Conservation (phyloP, 1,140 invertebrate species). For the Bradysia coprophila region DNA sequence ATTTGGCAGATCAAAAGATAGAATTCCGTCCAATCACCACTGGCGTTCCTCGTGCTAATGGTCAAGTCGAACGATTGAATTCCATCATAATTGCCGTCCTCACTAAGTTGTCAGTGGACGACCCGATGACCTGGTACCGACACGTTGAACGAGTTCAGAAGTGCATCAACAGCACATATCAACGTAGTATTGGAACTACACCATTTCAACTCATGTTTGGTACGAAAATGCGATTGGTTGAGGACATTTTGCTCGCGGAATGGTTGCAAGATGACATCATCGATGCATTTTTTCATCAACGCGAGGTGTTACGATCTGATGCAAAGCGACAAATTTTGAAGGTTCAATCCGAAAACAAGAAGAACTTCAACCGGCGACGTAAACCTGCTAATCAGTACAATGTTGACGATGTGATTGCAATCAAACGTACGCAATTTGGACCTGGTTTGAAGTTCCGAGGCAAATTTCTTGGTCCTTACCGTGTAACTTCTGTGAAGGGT, state of each 20-base stretch:
- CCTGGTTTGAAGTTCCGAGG: constrained; percentile 15
- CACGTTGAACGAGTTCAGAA: constrained; percentile 6
- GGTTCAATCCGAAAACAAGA: constrained; percentile 15
- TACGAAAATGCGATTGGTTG: neutral
- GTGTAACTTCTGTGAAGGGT: constrained; percentile 7
- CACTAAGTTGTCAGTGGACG: constrained; percentile 8
- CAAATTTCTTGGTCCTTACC: constrained; percentile 22
- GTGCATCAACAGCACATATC: constrained; percentile 5
- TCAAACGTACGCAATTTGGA: constrained; percentile 19
- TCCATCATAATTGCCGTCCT: constrained; percentile 9
- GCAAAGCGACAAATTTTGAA: constrained; percentile 12
- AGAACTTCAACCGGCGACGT: constrained; percentile 11
- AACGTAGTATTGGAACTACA: constrained; percentile 1
- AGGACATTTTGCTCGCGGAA: neutral
- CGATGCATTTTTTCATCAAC: no score
- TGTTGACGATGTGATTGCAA: constrained; percentile 17
- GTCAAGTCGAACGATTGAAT: constrained; percentile 10
- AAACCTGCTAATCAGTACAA: constrained; percentile 10
- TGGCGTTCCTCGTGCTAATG: constrained; percentile 7
- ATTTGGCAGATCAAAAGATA: constrained; percentile 6
- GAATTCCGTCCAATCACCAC: constrained; percentile 6
- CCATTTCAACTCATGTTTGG: neutral
- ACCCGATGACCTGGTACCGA: constrained; percentile 8
- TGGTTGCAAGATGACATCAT: neutral
- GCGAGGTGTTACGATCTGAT: neutral